Percentiles rank a stretch among this genome's conserved stretches.
Conservation (phyloP, 2,113 vertebrate genomes). For the Callaeas wilsoni region DNA sequence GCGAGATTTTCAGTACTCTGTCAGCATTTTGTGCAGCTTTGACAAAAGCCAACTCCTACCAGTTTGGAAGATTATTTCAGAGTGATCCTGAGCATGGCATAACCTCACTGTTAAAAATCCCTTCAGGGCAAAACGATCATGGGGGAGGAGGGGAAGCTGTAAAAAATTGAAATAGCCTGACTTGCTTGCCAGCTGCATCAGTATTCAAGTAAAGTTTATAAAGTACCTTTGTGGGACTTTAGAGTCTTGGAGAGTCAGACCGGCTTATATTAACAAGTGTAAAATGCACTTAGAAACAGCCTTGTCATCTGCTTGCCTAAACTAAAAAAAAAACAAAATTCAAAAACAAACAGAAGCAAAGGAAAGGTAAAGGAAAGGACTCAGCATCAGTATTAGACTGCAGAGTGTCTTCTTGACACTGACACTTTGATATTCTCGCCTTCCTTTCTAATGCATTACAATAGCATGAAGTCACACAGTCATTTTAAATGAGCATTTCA, state of each 20-base stretch:
- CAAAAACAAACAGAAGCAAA: constrained; percentile 36
- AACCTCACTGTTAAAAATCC: constrained; percentile 36
- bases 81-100: background rate
- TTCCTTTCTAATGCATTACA: constrained; percentile 29
- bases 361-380: constrained; percentile 10
- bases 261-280: background rate
- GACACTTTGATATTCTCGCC: constrained; percentile 3
- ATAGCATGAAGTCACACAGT: constrained; percentile 44
- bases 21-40: background rate
- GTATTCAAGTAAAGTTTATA: constrained; percentile 65
- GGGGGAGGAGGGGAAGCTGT: background rate
- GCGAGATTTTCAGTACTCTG: background rate
- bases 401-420: background rate
- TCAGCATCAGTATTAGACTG: constrained; percentile 8
- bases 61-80: constrained; percentile 6
- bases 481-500: constrained; percentile 14
- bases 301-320: constrained; percentile 33
- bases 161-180: background rate
- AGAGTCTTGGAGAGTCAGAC: constrained; percentile 16
- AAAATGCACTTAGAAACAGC: constrained; percentile 18
- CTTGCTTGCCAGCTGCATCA: constrained; percentile 28
- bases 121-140: background rate
- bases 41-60: background rate
- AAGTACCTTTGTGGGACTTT: constrained; percentile 37
- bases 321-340: background rate